Percentiles rank a stretch among this genome's conserved stretches.
Conservation (phyloP, 2,797 vertebrate species). For the Eidolon dupreanum region DNA sequence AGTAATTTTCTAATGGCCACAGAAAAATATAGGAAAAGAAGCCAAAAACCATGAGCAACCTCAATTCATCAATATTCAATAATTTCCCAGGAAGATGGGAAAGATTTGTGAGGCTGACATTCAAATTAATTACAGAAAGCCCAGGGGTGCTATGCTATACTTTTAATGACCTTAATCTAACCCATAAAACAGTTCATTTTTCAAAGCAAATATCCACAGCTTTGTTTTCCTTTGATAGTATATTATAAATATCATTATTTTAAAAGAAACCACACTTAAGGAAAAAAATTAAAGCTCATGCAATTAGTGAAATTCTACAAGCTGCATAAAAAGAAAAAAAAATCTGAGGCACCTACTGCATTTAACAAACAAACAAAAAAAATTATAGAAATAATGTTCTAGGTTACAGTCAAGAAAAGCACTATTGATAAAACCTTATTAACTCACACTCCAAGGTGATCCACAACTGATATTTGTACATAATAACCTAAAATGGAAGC, state of each 20-base stretch:
- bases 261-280: background rate
- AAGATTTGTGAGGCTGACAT: background rate
- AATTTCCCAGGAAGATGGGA: background rate
- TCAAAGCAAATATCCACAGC: background rate
- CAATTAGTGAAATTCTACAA: background rate
- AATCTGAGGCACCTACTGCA: background rate
- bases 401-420: no score
- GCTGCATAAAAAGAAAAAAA: background rate
- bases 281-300: background rate
- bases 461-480: fast-evolving
- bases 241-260: background rate
- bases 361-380: background rate
- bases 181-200: background rate
- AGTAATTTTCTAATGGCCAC: background rate
- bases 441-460: background rate
- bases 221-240: background rate
- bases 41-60: background rate
- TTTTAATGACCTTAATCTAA: background rate
- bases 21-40: background rate
- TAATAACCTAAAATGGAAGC: fast-evolving
- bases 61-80: background rate
- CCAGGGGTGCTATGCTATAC: fast-evolving
- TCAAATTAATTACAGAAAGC: background rate
- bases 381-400: background rate
- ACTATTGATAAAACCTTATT: no score